phyloP scores from a whole-genome alignment of 2,888 invertebrate species.

The Lycia hirtaria region DNA sequence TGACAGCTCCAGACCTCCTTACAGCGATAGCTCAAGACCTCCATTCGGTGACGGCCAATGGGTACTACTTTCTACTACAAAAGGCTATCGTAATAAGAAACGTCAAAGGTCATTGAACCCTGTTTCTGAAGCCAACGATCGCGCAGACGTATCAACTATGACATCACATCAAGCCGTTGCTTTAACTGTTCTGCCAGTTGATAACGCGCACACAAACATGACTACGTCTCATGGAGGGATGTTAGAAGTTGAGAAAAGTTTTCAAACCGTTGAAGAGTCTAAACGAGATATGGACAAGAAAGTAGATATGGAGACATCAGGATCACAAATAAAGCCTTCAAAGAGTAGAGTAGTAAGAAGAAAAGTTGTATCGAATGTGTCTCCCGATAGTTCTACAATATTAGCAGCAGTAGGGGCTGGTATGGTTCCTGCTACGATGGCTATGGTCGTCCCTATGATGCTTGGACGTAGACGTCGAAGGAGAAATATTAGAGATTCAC shows the following conservation, averaged over 20 bases:
- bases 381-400: slow-evolving; percentile 86
- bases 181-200: slow-evolving; percentile 90
- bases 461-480: slow-evolving; percentile 82
- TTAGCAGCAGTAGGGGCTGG: slow-evolving; percentile 91
- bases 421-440: slow-evolving; percentile 92
- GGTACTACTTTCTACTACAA: slow-evolving; percentile 91
- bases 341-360: slow-evolving; percentile 65
- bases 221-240: slow-evolving; percentile 90
- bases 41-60: slow-evolving; percentile 90
- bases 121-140: slow-evolving; percentile 56
- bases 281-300: slow-evolving; percentile 73
- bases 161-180: slow-evolving; percentile 85
- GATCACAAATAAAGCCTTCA: slow-evolving; percentile 61
- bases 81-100: slow-evolving; percentile 88
- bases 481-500: slow-evolving; percentile 52
- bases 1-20: slow-evolving; percentile 15
- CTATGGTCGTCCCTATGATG: slow-evolving; percentile 92
- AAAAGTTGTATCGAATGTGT: slow-evolving; percentile 64
- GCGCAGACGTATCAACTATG: slow-evolving; percentile 59
- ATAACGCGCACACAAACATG: slow-evolving; percentile 86
- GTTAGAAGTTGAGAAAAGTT: slow-evolving; percentile 90
- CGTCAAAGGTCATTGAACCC: slow-evolving; percentile 72
- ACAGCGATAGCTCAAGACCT: slow-evolving; percentile 74
- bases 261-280: slow-evolving; percentile 88
- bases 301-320: slow-evolving; percentile 63